Evolutionary conservation across 1,140 invertebrate species (phyloP).

Genomic region (Hyles vespertilio): DNA sequence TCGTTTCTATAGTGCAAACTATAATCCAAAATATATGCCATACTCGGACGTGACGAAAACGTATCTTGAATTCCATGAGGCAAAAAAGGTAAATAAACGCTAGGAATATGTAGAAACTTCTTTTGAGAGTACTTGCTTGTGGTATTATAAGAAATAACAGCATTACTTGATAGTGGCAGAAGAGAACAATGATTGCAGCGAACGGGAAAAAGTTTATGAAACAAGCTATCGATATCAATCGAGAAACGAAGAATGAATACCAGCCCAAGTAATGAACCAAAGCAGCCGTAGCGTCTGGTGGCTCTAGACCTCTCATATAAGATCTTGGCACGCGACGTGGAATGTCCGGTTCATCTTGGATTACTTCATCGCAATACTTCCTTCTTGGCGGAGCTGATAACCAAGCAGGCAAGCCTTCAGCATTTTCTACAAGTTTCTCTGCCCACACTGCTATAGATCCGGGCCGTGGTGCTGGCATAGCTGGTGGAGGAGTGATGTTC

Average conservation of each 20-base stretch:
- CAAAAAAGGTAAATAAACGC: constrained; percentile 84
- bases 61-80: constrained; percentile 84
- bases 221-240: constrained; percentile 81
- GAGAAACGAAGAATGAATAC: constrained; percentile 81
- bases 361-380: constrained; percentile 48
- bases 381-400: constrained; percentile 57
- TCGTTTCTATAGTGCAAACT: constrained; percentile 80
- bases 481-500: constrained; percentile 50
- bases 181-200: constrained; percentile 75
- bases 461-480: constrained; percentile 47
- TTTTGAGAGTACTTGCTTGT: constrained; percentile 72
- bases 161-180: constrained; percentile 78
- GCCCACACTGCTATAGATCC: constrained; percentile 60
- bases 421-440: constrained; percentile 62
- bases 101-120: constrained; percentile 79
- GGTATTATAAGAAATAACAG: constrained; percentile 78
- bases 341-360: constrained; percentile 58
- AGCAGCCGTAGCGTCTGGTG: constrained; percentile 81
- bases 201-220: constrained; percentile 82
- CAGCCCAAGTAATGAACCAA: constrained; percentile 82
- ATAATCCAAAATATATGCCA: constrained; percentile 81
- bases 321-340: constrained; percentile 45
- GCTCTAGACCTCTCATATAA: constrained; percentile 77
- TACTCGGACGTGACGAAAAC: constrained; percentile 81
- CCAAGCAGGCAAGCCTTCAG: constrained; percentile 57